Conservation (phyloP, 2,888 invertebrate genomes). For the Myathropa florea region DNA sequence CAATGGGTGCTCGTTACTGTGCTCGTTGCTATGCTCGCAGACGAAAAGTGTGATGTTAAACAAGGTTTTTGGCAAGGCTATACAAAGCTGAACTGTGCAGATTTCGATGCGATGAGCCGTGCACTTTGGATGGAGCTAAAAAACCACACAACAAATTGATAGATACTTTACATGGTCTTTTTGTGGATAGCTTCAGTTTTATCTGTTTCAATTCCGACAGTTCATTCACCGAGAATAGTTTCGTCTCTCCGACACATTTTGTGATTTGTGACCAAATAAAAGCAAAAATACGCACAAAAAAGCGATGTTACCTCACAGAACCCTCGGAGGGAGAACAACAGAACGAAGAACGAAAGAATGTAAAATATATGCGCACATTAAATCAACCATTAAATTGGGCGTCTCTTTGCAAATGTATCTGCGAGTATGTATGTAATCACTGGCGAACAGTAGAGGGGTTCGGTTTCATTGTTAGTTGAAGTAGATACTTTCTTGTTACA, state of each 20-base stretch:
- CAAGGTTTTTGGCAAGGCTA: background rate
- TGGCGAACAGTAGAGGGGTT: background rate
- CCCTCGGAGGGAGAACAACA: background rate
- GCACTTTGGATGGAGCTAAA: background rate
- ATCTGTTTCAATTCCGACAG: background rate
- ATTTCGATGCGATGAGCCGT: background rate
- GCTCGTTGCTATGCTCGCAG: background rate
- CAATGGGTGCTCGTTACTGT: background rate
- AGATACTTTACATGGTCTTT: background rate
- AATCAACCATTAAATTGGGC: slow-evolving; percentile 49
- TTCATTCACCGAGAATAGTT: background rate
- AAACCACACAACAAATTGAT: background rate
- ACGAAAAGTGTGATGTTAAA: slow-evolving; percentile 3
- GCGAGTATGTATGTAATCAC: background rate
- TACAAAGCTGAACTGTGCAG: background rate
- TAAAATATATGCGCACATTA: slow-evolving; percentile 51
- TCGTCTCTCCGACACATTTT: slow-evolving; percentile 3
- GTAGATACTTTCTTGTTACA: background rate
- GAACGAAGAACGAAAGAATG: background rate
- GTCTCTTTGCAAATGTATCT: slow-evolving; percentile 27
- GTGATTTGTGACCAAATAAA: slow-evolving; percentile 1
- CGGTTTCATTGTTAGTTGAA: slow-evolving; percentile 20
- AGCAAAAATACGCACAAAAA: background rate
- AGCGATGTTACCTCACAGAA: background rate
- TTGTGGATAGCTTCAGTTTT: background rate